Base-by-base conservation (phyloP, 2,113 vertebrate genomes). In the Rattus norvegicus region DNA sequence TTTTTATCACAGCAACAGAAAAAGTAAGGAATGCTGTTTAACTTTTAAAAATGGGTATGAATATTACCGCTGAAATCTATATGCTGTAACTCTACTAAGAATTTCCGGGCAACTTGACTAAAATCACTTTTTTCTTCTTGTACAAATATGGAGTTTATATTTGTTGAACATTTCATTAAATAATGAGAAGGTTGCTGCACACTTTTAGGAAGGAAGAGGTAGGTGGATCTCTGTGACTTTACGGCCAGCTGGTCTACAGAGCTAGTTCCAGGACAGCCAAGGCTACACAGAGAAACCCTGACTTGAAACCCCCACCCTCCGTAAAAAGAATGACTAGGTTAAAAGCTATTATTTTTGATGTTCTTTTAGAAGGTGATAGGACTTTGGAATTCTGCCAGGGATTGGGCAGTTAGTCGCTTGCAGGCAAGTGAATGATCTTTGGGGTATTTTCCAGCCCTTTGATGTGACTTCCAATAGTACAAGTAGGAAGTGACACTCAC, bases 111-210 rank as follows among this genome's bases (percentile, higher is more conserved):
- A 77, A 92, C 33, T 49, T 70, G 11, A 67, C 20, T 69, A 69
- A 52, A 87, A 69, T 61, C 36, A 91, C 24, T 26, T 93, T 88
- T 36, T 88, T 91, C 9, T 97, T 95, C 79, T 79, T 36, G 17
- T 4, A 56, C 88, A 92, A 95, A 88, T 10, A 63, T 79, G 56
- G 49, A 33, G 30, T 93, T 69, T 80, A 65, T 70, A 5, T 39
- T 76, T 85, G 56, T 92, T 72, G 63, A 92, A 36, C n/a, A 49
- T 75, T 81, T 79, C 22, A 52, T 54, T 92, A 59, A 92, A 92
- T 49, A 84, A n/a, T 67, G 28, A 93, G 24, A 75, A 61, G 56
- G 26, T 73, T 49, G 19, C 7, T 73, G n/a, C n/a, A 24, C n/a
- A 22, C 19, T 20, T 72, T 72, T 20, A 73, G 13, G n/a, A 16